phyloP scores from a whole-genome alignment of 1,140 invertebrate species.

The Colletes latitarsis region DNA sequence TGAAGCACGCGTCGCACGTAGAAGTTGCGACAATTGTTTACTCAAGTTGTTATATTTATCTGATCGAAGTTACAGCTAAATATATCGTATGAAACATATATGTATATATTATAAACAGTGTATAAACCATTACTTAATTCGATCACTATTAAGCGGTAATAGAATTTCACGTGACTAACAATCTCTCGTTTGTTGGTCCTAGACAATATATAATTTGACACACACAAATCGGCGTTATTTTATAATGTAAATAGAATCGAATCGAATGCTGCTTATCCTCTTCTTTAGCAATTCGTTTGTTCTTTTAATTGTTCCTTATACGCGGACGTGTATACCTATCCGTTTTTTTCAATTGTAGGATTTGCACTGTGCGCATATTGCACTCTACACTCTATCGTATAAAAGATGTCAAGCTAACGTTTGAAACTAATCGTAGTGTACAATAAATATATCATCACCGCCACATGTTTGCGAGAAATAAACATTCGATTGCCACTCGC shows the following conservation, averaged over 20 bases:
- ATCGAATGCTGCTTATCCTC: slow-evolving; percentile 1
- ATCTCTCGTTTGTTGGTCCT: slow-evolving; percentile 47
- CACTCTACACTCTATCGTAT: slow-evolving; percentile 5
- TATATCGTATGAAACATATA: slow-evolving; percentile 70
- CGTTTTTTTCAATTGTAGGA: neutral
- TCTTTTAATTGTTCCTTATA: slow-evolving; percentile 14
- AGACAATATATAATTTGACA: slow-evolving; percentile 50
- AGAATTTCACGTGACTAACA: slow-evolving; percentile 48
- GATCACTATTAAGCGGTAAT: slow-evolving; percentile 59
- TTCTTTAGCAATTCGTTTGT: neutral
- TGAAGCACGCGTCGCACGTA: slow-evolving; percentile 5
- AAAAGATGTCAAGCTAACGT: slow-evolving; percentile 37
- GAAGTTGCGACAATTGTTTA: slow-evolving; percentile 1
- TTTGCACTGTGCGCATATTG: neutral
- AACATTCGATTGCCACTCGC: slow-evolving; percentile 38
- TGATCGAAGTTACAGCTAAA: slow-evolving; percentile 45
- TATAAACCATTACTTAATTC: slow-evolving; percentile 58
- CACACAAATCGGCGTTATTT: slow-evolving; percentile 32
- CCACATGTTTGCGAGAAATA: slow-evolving; percentile 22
- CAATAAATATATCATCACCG: slow-evolving; percentile 41
- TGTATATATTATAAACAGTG: slow-evolving; percentile 58
- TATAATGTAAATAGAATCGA: slow-evolving; percentile 26
- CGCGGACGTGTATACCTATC: neutral
- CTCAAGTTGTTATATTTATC: slow-evolving; percentile 38
- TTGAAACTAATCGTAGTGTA: slow-evolving; percentile 36